These are phyloP conservation scores for Chaitophorus viminalis DNA, from an alignment of 2,888 invertebrate genomes.

Conservation along the genomic window DNA sequence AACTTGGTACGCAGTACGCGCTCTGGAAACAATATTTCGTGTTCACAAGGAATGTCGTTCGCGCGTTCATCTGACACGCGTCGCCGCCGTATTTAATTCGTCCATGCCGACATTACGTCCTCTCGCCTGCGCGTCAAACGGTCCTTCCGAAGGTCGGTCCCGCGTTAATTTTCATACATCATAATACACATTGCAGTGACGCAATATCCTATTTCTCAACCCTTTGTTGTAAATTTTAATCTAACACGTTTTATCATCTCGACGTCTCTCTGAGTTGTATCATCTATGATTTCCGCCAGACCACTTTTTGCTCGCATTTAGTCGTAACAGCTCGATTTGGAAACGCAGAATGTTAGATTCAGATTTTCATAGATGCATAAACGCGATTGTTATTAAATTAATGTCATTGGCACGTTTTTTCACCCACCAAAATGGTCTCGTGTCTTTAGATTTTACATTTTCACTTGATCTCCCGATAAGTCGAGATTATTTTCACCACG, in stretches of 20 bases:
- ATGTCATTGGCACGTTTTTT: background rate
- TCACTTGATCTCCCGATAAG: background rate
- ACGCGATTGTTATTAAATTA: background rate
- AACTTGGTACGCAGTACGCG: background rate
- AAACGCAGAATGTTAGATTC: constrained; percentile 26
- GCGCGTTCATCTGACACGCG: background rate
- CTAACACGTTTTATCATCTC: constrained; percentile 9
- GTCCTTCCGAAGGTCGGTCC: background rate
- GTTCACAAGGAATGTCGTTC: background rate
- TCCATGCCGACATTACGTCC: background rate
- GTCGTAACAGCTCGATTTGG: background rate
- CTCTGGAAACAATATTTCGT: background rate
- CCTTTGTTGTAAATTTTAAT: constrained; percentile 10
- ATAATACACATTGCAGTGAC: background rate
- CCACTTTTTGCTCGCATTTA: background rate
- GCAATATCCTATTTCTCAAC: constrained; percentile 32
- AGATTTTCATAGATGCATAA: background rate
- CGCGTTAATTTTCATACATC: background rate
- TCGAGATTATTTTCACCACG: background rate
- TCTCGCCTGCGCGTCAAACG: background rate
- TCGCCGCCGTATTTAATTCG: background rate
- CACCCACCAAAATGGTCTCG: background rate
- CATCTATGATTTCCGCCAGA: background rate
- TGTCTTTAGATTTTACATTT: background rate
- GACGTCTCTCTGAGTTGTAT: too few relatives aligned